Evolutionary conservation across 2,797 vertebrate species (phyloP).

Genomic region (Periparus ater): DNA sequence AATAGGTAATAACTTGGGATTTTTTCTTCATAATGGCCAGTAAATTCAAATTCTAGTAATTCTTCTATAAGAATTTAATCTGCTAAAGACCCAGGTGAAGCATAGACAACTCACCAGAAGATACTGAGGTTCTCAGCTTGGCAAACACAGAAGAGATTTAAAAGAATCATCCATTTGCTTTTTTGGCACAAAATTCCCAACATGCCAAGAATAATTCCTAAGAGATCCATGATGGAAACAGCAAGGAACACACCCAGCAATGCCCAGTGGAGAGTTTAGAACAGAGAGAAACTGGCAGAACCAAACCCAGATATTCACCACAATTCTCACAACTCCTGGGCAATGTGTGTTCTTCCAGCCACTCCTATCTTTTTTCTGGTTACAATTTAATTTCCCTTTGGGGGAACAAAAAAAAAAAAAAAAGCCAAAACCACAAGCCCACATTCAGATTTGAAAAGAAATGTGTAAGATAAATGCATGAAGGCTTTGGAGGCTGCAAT

Average conservation of each 20-base stretch:
- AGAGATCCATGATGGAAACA: not conserved
- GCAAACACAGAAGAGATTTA: not conserved
- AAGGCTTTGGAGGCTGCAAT: not conserved
- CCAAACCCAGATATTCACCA: rapidly evolving
- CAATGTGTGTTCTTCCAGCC: not conserved
- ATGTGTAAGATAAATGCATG: not conserved
- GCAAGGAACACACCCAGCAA: not conserved
- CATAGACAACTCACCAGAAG: not conserved
- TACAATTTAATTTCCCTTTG: not conserved
- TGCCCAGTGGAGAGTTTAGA: not conserved
- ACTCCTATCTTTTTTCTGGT: not conserved
- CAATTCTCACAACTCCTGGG: not conserved
- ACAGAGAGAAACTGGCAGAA: not conserved
- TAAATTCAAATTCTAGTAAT: not conserved
- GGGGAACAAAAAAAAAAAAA: not conserved
- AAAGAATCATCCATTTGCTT: not conserved
- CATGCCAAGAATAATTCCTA: not conserved
- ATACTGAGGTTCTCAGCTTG: not conserved
- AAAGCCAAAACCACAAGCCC: no score
- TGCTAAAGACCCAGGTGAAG: not conserved
- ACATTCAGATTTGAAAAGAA: not conserved
- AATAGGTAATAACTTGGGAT: not conserved
- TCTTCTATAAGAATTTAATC: not conserved
- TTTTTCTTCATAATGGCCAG: not conserved
- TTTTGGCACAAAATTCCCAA: not conserved